Percentiles rank a stretch among this genome's conserved stretches.
Evolutionary conservation across 1,140 invertebrate species (phyloP).

Genomic region (Drosophila yakuba): DNA sequence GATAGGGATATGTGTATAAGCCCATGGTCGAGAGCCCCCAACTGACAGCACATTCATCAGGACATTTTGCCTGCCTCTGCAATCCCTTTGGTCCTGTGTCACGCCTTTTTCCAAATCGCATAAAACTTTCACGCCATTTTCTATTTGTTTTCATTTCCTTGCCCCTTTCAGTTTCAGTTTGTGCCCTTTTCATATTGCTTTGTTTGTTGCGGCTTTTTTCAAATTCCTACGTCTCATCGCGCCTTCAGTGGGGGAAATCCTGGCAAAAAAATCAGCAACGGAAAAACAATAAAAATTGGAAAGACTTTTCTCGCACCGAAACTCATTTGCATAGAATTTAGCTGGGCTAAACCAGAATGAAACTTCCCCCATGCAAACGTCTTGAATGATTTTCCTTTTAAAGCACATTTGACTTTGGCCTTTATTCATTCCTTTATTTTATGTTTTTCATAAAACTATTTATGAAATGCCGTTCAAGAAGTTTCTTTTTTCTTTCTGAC

Average conservation of each 20-base stretch:
- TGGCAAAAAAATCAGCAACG: background rate
- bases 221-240: constrained; percentile 66
- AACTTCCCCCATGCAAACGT: constrained; percentile 14
- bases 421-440: constrained; percentile 52
- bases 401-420: constrained; percentile 21
- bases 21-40: constrained; percentile 9
- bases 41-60: constrained; percentile 39
- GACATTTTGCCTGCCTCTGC: constrained; percentile 13
- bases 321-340: constrained; percentile 65
- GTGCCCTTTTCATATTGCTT: constrained; percentile 46
- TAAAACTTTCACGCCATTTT: constrained; percentile 71
- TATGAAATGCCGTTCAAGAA: constrained; percentile 53
- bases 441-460: constrained; percentile 71
- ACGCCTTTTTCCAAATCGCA: constrained; percentile 58
- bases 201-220: constrained; percentile 48
- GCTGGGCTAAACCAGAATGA: constrained; percentile 38
- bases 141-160: constrained; percentile 48
- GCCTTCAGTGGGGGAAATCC: constrained; percentile 5
- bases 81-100: constrained; percentile 58
- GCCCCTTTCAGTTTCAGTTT: constrained; percentile 9
- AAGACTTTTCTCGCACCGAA: constrained; percentile 30
- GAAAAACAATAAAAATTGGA: constrained; percentile 55
- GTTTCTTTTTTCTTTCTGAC: constrained; percentile 25
- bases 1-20: background rate
- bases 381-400: constrained; percentile 48